Evolutionary conservation across 2,797 vertebrate species (phyloP), one percentile per base, ranked within the genome.

Genomic region (Melanogrammus aeglefinus): DNA sequence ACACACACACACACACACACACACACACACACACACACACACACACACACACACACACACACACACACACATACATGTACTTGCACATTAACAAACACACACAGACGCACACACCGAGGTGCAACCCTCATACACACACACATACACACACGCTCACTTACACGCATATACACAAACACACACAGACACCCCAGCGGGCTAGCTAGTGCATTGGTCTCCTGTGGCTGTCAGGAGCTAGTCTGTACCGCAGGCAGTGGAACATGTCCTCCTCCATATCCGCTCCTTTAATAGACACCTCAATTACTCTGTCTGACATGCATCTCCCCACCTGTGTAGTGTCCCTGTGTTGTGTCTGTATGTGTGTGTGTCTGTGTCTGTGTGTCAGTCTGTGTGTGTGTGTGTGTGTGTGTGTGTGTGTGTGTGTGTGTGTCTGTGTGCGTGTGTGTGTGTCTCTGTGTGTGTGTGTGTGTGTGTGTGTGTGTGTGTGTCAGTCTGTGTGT

Each of bases 251-350:
- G 77, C 74, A 51, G 29, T 75, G 74, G 41, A 84, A 82, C 63
- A 77, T 81, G 81, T 82, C 77, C 75, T 10, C 77, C 10, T 77
- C 63, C 69, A 80, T 80, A 81, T 83, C 77, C 80, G 81, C 74
- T 76, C 5, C 73, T 36, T 31, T 81, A 51, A 70, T 66, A 78
- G 78, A 82, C 3, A 18, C 7, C 29, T 74, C 63, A 35, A 63
- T 72, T 76, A 41, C 69, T 16, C 69, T 73, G 24, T 63, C 35
- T 44, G 47, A 36, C 18, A 12, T 33, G 24, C 57, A 33, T 14
- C 41, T 47, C 41, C 14, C 12, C 47, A 51, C 14, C 14, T 51
- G 47, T 51, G 47, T 21, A 14, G 41, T 44, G 36, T 38, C 36
- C 36, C 36, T 3, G 41, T 3, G 3, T 31, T 29, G 6, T 14